phyloP scores from a whole-genome alignment of 2,113 vertebrate species.

The Myotis yumanensis region DNA sequence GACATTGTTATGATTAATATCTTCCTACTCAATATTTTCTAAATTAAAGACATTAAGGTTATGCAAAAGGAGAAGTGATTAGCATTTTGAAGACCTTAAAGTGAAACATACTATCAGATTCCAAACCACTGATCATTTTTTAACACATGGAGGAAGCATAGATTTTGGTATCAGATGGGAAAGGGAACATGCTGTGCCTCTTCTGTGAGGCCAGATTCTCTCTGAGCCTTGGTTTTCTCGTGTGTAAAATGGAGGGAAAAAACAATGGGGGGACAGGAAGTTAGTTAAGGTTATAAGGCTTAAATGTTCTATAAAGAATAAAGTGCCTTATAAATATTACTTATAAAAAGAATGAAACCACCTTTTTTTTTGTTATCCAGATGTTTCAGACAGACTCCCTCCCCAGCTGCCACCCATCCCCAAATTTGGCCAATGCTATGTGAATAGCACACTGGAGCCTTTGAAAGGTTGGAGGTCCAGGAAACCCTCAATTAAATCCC shows the following conservation, averaged over 20 bases:
- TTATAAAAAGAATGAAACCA: not conserved
- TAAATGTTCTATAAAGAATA: not conserved
- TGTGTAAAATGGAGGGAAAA: not conserved
- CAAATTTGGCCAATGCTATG: not conserved
- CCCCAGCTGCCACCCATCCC: no score
- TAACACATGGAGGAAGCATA: not conserved
- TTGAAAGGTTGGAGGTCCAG: not conserved
- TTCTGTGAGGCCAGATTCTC: not conserved
- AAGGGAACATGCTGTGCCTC: not conserved
- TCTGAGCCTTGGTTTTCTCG: not conserved
- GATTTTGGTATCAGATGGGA: not conserved
- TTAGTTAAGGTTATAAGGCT: not conserved
- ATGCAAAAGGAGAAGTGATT: not conserved
- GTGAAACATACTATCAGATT: not conserved
- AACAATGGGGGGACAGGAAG: no score
- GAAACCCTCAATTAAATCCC: not conserved
- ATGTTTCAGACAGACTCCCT: not conserved
- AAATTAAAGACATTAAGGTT: constrained; percentile 1
- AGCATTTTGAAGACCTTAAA: constrained; percentile 15
- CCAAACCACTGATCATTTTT: not conserved
- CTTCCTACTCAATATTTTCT: not conserved
- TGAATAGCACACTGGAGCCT: not conserved
- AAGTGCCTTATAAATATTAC: not conserved
- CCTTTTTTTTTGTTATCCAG: not conserved
- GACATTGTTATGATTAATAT: not conserved